Evolutionary conservation across 2,113 vertebrate genomes (phyloP).

Genomic region (Myiozetetes cayanensis): DNA sequence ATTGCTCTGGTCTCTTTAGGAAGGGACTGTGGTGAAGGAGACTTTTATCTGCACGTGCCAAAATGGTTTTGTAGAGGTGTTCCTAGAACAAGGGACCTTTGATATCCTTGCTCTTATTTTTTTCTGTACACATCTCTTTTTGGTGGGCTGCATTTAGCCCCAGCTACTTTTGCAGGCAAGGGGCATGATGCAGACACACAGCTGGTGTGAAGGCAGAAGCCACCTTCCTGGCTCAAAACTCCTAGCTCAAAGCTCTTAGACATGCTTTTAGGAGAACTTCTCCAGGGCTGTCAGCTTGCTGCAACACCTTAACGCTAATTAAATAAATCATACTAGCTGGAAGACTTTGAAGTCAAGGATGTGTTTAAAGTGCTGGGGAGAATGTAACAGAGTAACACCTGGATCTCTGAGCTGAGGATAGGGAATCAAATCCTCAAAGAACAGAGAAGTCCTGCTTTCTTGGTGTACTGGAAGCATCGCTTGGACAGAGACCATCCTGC

Average conservation of each 20-base stretch:
- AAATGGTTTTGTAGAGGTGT: not conserved
- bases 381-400: not conserved
- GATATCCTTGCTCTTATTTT: not conserved
- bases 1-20: not conserved
- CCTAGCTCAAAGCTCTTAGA: not conserved
- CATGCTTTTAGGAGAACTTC: not conserved
- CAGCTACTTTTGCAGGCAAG: not conserved
- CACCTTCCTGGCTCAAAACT: not conserved
- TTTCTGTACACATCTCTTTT: not conserved
- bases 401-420: not conserved
- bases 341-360: not conserved
- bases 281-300: not conserved
- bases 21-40: not conserved
- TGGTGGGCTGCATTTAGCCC: not conserved
- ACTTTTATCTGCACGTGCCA: not conserved
- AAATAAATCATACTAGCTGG: not conserved
- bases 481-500: not conserved
- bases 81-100: not conserved
- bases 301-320: not conserved
- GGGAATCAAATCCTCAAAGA: not conserved
- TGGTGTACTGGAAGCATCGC: not conserved
- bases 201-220: not conserved
- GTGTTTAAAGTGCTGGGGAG: not conserved
- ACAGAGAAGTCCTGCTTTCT: not conserved
- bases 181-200: not conserved